Conservation (phyloP, 2,888 invertebrate species). For the Agrilus cyanescens region DNA sequence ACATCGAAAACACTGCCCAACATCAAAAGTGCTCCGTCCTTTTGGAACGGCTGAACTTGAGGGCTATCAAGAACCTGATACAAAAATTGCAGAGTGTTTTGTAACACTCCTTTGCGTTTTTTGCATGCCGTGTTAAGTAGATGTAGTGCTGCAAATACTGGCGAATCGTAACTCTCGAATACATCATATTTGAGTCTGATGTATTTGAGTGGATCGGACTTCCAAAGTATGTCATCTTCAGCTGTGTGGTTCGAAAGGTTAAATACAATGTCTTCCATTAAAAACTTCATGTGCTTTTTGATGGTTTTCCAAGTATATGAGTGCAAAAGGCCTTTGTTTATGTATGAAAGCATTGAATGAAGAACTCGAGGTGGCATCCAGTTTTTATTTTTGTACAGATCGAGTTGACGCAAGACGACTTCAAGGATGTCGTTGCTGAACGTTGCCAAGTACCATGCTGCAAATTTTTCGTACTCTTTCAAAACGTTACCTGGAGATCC, state of each 20-base stretch:
- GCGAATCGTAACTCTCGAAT: constrained; percentile 94
- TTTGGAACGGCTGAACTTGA: constrained; percentile 58
- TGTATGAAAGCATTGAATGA: constrained; percentile 82
- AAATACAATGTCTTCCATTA: constrained; percentile 90
- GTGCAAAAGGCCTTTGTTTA: constrained; percentile 73
- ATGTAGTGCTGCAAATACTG: constrained; percentile 87
- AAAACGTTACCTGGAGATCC: constrained; percentile 90
- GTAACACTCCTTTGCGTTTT: constrained; percentile 90
- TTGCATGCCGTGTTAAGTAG: constrained; percentile 81
- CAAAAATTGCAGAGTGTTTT: constrained; percentile 84
- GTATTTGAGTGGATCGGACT: constrained; percentile 92
- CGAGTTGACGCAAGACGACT: constrained; percentile 36
- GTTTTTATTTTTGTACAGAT: constrained; percentile 24
- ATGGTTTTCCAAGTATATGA: constrained; percentile 92
- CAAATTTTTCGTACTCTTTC: constrained; percentile 86
- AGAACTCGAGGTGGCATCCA: constrained; percentile 75
- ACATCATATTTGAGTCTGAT: constrained; percentile 94
- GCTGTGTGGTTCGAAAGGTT: constrained; percentile 93
- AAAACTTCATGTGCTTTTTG: constrained; percentile 88
- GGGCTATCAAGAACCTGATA: constrained; percentile 54
- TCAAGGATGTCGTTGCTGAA: constrained; percentile 83
- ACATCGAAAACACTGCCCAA: constrained; percentile 87
- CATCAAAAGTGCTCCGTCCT: constrained; percentile 98
- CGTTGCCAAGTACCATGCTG: constrained; percentile 89
- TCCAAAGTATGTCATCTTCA: constrained; percentile 91